phyloP scores from a whole-genome alignment of 2,888 invertebrate species.

The Saturnia pavonia region DNA sequence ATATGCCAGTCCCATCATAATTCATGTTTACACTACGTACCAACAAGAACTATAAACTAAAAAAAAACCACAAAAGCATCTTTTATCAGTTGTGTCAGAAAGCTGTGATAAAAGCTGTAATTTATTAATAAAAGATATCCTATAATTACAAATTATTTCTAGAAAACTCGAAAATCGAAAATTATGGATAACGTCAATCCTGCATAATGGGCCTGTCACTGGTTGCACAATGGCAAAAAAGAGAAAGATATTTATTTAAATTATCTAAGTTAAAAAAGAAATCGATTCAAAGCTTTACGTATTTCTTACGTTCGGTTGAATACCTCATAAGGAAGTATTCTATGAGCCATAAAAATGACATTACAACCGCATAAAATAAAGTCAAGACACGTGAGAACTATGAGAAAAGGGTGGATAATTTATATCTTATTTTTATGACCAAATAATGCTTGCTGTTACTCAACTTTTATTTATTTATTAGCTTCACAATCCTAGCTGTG shows the following conservation, averaged over 20 bases:
- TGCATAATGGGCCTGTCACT: too few relatives aligned
- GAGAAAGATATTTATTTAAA: neutral
- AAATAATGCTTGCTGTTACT: slow-evolving; percentile 20
- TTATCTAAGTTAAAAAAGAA: neutral
- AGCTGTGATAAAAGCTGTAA: too few relatives aligned
- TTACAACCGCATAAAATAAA: slow-evolving; percentile 30
- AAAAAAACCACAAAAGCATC: too few relatives aligned
- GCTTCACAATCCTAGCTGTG: too few relatives aligned
- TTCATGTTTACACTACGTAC: too few relatives aligned
- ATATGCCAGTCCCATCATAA: too few relatives aligned
- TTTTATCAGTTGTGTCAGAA: too few relatives aligned
- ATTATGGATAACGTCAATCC: too few relatives aligned
- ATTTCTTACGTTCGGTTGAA: slow-evolving; percentile 4
- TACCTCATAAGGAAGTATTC: slow-evolving; percentile 19
- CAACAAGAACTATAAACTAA: too few relatives aligned
- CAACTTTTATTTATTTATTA: neutral
- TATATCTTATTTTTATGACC: slow-evolving; percentile 47
- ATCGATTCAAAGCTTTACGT: neutral
- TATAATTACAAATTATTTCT: too few relatives aligned
- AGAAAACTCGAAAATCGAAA: too few relatives aligned
- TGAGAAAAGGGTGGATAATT: slow-evolving; percentile 23
- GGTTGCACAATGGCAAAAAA: neutral
- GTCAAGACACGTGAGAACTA: slow-evolving; percentile 31
- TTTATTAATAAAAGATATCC: too few relatives aligned
- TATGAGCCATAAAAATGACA: slow-evolving; percentile 30